Evolutionary conservation across 2,888 invertebrate species (phyloP), one percentile per base, ranked within the genome.

Genomic region (Melitaea athalia): DNA sequence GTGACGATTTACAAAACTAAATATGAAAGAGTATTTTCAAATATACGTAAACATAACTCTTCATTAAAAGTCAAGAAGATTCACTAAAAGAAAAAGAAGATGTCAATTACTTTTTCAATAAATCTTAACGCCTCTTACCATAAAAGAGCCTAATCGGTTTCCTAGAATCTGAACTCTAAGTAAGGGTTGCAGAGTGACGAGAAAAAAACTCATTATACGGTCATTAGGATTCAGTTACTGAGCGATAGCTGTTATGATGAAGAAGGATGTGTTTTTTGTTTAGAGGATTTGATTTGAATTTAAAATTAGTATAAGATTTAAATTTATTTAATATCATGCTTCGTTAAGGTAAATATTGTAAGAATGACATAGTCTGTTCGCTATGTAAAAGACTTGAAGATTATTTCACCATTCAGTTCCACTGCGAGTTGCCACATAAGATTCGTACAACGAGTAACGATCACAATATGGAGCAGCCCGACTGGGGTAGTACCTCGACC

Each of bases 181-280:
- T 65, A 53, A 64, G 67, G 64, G 67, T 68, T 57, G 66, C 66
- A 59, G 57, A 47, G 47, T 59, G 66, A 42, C 42, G 52, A 59
- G 72, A 78, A 76, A 24, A 79, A 78, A 76, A 69, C 75, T 78
- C 77, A 80, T 82, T 78, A 79, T 76, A 76, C 69, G 75, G 72
- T 66, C 75, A 79, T 82, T 78, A 79, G 66, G 66, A 64, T 63
- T 67, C 60, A 68, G 70, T 76, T 77, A 64, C 69, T 68, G 69
- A 59, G 53, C 60, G 47, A 45, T 49, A 45, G 47, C 47, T 49
- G 31, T 43, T 38, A 60, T 42, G 12, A 17, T 15, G 31, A 52
- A 15, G 38, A 38, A 67, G 49, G 33, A 57, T 60, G 17, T 47
- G 47, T 52, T 5, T 67, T 57, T 33, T 38, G 38, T 42, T 10